Evolutionary conservation across 2,113 vertebrate genomes (phyloP).

Genomic region (Rhombomys opimus): DNA sequence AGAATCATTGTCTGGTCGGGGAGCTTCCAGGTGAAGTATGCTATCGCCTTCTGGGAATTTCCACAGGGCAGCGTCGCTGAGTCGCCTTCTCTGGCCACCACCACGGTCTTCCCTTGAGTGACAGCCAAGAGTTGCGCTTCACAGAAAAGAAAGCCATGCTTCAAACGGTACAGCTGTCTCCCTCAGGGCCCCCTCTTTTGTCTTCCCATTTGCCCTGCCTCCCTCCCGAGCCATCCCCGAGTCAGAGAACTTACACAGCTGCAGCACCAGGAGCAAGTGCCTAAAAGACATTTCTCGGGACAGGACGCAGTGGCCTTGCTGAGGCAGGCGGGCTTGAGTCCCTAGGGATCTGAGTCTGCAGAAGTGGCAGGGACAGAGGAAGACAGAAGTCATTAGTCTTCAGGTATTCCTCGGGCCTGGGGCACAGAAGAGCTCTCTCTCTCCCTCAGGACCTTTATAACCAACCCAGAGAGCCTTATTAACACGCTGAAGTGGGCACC

Average conservation of each 20-base stretch:
- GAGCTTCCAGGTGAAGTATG: background rate
- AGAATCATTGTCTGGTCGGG: background rate
- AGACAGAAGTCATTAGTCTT: background rate
- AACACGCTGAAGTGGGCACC: background rate
- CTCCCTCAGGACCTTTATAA: background rate
- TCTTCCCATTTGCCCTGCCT: background rate
- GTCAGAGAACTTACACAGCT: constrained; percentile 68
- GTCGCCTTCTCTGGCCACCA: background rate
- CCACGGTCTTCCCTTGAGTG: background rate
- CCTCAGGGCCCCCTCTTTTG: background rate
- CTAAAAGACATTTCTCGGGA: background rate
- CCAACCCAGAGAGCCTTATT: background rate
- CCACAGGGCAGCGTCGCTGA: constrained; percentile 50
- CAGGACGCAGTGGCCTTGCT: constrained; percentile 33
- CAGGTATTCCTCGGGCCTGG: background rate
- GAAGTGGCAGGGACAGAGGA: background rate
- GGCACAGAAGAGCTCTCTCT: background rate
- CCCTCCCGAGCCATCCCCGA: background rate
- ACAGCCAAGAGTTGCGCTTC: background rate
- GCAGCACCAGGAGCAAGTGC: constrained; percentile 52
- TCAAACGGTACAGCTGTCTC: background rate
- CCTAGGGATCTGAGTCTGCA: background rate
- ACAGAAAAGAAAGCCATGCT: background rate
- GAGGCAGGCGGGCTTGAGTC: background rate
- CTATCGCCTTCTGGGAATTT: rapidly evolving